Evolutionary conservation across 2,113 vertebrate species (phyloP).

Genomic region (Limnothrissa miodon): DNA sequence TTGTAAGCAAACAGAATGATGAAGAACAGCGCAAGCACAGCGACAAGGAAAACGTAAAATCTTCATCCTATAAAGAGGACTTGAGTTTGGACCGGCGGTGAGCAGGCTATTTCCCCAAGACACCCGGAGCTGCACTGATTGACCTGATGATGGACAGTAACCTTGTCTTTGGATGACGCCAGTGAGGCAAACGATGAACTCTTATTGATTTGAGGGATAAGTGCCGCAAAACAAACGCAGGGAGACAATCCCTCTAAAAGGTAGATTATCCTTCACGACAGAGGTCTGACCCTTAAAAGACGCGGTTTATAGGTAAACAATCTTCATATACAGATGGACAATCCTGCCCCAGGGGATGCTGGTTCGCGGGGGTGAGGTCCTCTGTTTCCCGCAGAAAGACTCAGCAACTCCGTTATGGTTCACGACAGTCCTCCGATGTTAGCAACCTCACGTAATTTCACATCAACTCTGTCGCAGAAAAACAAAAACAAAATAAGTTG

Average conservation of each 20-base stretch:
- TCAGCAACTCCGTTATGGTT: constrained; percentile 23
- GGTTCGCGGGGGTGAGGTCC: constrained; percentile 14
- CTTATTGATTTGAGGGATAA: constrained; percentile 18
- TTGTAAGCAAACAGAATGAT: neutral
- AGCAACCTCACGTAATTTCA: constrained; percentile 26
- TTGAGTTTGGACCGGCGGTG: constrained; percentile 17
- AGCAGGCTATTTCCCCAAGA: constrained; percentile 5
- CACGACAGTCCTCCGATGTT: constrained; percentile 5
- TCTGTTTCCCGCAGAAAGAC: constrained; percentile 18
- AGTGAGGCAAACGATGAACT: constrained; percentile 13
- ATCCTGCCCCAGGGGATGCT: constrained; percentile 11
- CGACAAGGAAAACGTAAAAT: neutral
- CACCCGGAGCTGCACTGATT: neutral
- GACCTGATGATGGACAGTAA: constrained; percentile 11
- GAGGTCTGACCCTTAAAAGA: constrained; percentile 17
- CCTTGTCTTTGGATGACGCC: constrained; percentile 15
- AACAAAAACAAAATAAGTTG: constrained; percentile 1
- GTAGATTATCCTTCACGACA: constrained; percentile 2
- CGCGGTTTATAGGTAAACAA: constrained; percentile 16
- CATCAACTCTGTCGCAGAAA: constrained; percentile 24
- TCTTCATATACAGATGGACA: neutral
- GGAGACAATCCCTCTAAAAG: constrained; percentile 12
- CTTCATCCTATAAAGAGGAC: constrained; percentile 18
- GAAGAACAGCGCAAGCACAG: neutral
- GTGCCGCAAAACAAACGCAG: constrained; percentile 15